Conservation (phyloP, 2,888 invertebrate genomes). For the Pristionchus entomophagus region DNA sequence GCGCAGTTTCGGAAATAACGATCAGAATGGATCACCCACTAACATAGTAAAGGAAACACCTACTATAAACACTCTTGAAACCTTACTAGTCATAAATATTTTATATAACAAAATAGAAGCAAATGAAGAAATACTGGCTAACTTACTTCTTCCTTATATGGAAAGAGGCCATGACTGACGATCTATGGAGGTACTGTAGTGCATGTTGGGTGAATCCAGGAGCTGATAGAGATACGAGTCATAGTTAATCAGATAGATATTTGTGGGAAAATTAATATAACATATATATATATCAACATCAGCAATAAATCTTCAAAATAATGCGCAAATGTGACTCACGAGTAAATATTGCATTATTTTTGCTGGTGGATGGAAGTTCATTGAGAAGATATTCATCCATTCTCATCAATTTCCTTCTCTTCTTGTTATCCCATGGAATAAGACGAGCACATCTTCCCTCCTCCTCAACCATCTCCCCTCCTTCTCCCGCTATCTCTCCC, state of each 20-base stretch:
- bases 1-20: no score
- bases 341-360: not conserved
- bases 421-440: slow-evolving; percentile 1
- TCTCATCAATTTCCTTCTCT: slow-evolving; percentile 8
- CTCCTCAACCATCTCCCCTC: not conserved
- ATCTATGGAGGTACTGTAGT: not conserved
- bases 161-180: not conserved
- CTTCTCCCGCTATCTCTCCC: not conserved
- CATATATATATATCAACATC: not conserved
- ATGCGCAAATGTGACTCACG: not conserved
- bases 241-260: no score
- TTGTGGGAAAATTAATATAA: not conserved
- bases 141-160: slow-evolving; percentile 26
- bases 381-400: not conserved
- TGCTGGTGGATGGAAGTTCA: not conserved
- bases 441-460: slow-evolving; percentile 33
- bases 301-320: not conserved
- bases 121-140: no score
- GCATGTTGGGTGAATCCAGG: not conserved
- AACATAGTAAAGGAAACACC: no score
- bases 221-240: not conserved
- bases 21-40: no score
- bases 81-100: no score
- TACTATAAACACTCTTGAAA: no score
- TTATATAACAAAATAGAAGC: no score